A percentile compares a stretch with the other conserved stretches of the same genome.
Conservation (phyloP, 2,113 vertebrate species). For the Rhinoptilus africanus region DNA sequence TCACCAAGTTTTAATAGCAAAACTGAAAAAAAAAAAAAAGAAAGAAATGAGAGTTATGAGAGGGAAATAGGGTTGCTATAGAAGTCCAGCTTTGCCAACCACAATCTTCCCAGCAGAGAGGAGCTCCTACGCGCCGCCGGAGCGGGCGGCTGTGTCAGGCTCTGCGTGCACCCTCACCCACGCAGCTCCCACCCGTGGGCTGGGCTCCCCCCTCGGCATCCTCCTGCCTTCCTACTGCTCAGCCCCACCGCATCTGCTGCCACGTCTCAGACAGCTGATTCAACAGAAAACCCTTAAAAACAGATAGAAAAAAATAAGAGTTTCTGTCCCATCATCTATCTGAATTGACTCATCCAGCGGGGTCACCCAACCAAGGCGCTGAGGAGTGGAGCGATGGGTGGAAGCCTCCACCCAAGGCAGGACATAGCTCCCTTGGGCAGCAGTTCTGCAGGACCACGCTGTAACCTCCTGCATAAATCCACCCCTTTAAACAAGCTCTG, state of each 20-base stretch:
- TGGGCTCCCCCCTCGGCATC: too few species aligned
- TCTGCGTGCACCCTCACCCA: rapidly evolving
- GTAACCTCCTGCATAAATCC: background rate
- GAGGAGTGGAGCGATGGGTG: rapidly evolving
- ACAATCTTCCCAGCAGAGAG: background rate
- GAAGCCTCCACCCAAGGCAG: background rate
- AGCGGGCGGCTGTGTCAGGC: rapidly evolving
- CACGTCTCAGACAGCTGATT: background rate
- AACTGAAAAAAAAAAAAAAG: background rate
- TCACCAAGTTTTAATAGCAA: slow-evolving; percentile 27
- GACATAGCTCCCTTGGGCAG: background rate
- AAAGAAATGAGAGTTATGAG: background rate
- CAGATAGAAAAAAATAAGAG: rapidly evolving
- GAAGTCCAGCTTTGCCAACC: background rate
- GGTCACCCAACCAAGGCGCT: rapidly evolving
- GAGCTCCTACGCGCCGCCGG: background rate
- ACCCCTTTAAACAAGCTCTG: background rate
- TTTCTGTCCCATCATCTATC: background rate
- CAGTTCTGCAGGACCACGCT: rapidly evolving
- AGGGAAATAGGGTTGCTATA: slow-evolving; percentile 9
- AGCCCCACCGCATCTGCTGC: background rate
- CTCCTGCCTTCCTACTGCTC: background rate
- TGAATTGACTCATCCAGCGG: rapidly evolving
- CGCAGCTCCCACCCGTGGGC: background rate
- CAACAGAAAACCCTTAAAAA: background rate